Conservation (phyloP, 1,140 invertebrate species). For the Drosophila mayri region DNA sequence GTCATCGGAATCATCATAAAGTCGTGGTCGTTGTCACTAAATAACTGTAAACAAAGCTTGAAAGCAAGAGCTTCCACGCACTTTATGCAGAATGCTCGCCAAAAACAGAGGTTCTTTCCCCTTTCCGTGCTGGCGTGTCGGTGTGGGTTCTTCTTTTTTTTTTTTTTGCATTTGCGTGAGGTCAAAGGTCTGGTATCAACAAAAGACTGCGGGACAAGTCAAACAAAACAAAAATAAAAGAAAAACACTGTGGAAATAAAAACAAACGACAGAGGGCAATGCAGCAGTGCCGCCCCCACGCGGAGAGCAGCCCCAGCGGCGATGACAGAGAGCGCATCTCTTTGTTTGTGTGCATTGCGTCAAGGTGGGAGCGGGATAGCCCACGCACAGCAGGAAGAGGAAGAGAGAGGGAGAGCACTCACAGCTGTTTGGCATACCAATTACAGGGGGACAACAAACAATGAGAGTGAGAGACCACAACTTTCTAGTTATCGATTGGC, state of each 20-base stretch:
- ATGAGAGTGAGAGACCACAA: background rate
- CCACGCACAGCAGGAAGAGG: conserved; percentile 3
- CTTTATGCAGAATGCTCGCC: conserved; percentile 16
- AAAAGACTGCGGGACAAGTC: conserved; percentile 48
- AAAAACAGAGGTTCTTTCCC: background rate
- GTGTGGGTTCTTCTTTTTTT: background rate
- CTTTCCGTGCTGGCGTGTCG: background rate
- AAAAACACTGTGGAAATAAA: conserved; percentile 18
- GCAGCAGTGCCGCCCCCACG: conserved; percentile 55
- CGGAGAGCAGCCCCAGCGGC: conserved; percentile 15
- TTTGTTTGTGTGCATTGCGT: conserved; percentile 44
- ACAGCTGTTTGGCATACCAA: conserved; percentile 51
- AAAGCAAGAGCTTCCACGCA: conserved; percentile 29
- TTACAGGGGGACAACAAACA: conserved; percentile 12
- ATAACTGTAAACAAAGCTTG: conserved; percentile 38
- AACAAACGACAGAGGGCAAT: conserved; percentile 45
- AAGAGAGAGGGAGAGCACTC: conserved; percentile 7
- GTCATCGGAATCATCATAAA: conserved; percentile 28
- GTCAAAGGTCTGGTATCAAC: conserved; percentile 66
- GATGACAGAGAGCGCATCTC: conserved; percentile 22
- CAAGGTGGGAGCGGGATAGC: conserved; percentile 10
- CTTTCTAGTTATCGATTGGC: conserved; percentile 50
- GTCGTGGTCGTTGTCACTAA: conserved; percentile 26
- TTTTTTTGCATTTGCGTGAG: conserved; percentile 40
- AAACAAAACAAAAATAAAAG: conserved; percentile 41